A percentile compares a stretch with the other conserved stretches of the same genome.
Evolutionary conservation across 2,797 vertebrate species (phyloP).

Genomic region (Spheniscus humboldti): DNA sequence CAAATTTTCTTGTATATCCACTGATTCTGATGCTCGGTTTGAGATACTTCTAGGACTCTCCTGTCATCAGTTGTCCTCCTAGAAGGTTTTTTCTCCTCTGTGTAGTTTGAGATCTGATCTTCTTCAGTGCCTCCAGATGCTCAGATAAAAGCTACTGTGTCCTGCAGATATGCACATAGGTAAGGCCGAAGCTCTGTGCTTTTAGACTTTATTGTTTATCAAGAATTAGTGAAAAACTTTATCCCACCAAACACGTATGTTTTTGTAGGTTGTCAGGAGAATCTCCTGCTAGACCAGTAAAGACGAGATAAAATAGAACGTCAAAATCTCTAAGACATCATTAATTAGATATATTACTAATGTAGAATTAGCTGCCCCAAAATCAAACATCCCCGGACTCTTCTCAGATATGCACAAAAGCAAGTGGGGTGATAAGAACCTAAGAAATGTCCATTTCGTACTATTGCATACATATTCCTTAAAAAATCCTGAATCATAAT

Average conservation of each 20-base stretch:
- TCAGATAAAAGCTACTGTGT: neutral
- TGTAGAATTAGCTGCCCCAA: neutral
- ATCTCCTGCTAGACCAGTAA: neutral
- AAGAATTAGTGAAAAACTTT: neutral
- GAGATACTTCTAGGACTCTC: neutral
- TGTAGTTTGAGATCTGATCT: neutral
- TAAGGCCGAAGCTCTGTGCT: neutral
- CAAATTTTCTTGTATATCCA: neutral
- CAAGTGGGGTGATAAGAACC: neutral
- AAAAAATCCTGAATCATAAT: neutral
- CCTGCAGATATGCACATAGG: neutral
- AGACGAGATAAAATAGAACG: neutral
- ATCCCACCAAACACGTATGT: rapidly evolving
- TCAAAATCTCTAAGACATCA: neutral
- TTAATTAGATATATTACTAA: neutral
- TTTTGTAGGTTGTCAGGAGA: neutral
- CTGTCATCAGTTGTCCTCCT: neutral
- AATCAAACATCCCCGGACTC: neutral
- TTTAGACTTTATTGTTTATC: neutral
- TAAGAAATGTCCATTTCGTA: neutral
- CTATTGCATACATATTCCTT: neutral
- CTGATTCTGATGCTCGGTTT: neutral
- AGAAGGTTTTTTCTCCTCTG: neutral
- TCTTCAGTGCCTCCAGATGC: neutral
- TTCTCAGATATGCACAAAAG: neutral